A percentile compares a stretch with the other conserved stretches of the same genome.
phyloP scores from a whole-genome alignment of 1,140 invertebrate species.

The Habropoda laboriosa region DNA sequence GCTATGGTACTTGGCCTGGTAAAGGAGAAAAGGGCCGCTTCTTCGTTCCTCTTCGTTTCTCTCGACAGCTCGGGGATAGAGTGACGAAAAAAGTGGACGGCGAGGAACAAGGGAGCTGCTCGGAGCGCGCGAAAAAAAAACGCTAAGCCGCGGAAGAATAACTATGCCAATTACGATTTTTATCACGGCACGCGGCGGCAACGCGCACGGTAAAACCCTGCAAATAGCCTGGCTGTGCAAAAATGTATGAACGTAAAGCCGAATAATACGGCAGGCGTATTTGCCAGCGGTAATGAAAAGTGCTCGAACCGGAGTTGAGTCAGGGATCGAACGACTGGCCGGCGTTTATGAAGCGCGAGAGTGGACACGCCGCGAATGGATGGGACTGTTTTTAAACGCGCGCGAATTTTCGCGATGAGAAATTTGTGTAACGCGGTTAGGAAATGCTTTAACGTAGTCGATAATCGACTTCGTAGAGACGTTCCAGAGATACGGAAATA shows the following conservation, averaged over 20 bases:
- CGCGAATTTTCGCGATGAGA: no score
- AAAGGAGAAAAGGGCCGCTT: not conserved
- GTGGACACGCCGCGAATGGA: no score
- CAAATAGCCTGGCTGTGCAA: not conserved
- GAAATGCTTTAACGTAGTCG: no score
- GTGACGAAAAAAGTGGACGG: no score
- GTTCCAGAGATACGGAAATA: no score
- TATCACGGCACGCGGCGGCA: not conserved
- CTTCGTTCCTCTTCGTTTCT: no score
- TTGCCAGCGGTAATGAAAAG: not conserved
- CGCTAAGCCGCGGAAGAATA: slow-evolving; percentile 17
- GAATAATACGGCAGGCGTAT: not conserved
- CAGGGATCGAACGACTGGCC: not conserved
- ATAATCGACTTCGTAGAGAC: no score
- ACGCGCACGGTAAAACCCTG: not conserved
- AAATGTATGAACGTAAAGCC: not conserved
- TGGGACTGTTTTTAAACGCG: no score
- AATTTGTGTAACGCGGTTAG: no score
- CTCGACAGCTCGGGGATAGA: not conserved
- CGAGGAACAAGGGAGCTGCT: not conserved
- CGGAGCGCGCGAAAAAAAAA: not conserved
- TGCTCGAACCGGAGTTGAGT: not conserved
- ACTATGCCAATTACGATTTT: slow-evolving; percentile 32
- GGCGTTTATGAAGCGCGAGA: not conserved
- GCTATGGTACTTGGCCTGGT: slow-evolving; percentile 5